Conservation (phyloP, 2,888 invertebrate genomes). For the Drosophila cracens region DNA sequence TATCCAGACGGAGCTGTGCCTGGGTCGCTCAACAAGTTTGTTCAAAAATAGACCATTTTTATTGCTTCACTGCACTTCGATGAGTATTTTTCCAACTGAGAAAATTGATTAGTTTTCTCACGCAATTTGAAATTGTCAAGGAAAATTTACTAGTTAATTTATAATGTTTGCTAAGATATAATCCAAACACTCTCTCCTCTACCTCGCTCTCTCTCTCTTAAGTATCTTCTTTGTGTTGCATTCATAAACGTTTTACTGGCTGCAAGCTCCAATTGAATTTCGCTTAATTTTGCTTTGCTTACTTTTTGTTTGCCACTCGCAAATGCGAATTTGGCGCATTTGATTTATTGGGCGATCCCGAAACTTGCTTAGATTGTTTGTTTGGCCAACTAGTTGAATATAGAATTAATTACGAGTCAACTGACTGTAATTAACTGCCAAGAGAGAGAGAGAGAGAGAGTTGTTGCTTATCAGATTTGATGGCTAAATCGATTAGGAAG, state of each 20-base stretch:
- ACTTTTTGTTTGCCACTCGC: conserved; percentile 26
- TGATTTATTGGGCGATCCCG: conserved; percentile 38
- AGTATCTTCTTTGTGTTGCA: background rate
- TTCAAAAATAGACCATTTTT: background rate
- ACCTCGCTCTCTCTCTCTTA: no score
- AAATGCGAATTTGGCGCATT: background rate
- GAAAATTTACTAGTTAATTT: background rate
- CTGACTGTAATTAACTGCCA: conserved; percentile 47
- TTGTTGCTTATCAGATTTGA: conserved; percentile 23
- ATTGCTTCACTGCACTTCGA: no score
- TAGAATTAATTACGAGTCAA: conserved; percentile 50
- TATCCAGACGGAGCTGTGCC: conserved; percentile 18
- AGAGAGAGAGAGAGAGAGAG: conserved; percentile 6
- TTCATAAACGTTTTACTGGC: conserved; percentile 11
- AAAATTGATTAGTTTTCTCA: background rate
- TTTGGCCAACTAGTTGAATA: conserved; percentile 17
- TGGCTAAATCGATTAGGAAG: conserved; percentile 59
- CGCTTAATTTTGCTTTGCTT: background rate
- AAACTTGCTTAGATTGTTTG: conserved; percentile 40
- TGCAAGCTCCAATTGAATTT: background rate
- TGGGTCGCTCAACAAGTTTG: conserved; percentile 28
- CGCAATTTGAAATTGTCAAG: background rate
- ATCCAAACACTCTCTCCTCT: no score
- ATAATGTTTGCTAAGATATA: background rate
- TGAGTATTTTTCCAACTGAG: background rate